Evolutionary conservation across 2,888 invertebrate genomes (phyloP), one percentile per base, ranked within the genome.

Genomic region (Caenorhabditis sulstoni): DNA sequence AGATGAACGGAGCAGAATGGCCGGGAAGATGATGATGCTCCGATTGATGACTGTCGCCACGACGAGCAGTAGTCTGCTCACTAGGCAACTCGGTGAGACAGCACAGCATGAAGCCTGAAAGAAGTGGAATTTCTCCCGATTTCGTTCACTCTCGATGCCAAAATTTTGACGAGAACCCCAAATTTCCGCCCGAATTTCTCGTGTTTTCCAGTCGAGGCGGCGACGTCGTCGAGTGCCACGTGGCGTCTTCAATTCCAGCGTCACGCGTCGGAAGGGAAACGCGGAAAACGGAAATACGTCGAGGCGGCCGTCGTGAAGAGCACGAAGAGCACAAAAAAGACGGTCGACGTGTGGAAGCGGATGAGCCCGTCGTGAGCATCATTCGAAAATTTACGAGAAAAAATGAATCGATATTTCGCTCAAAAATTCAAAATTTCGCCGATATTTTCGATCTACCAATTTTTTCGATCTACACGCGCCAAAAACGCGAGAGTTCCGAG

Each of bases 241-340:
- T 29, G 29, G 29, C 29, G 29, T 29, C 29, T 29, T 3, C 29
- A 29, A 29, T 29, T 3, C 7, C 7, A 7, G 29, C 29, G 29
- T 29, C 29, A 29, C 29, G 84, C 84, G 8, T 70, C 66, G 18
- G 78, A 81, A 50, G 75, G 81, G n/a, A 78, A 79, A 59, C 67
- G 85, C 44, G 78, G 71, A 5, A 82, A 67, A 55, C 49, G 77
- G 9, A 86, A 85, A 47, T 85, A 57, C 61, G 82, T 87, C 22
- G 86, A 84, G 35, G 76, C 84, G n/a, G 76, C 84, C 16, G 68
- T 85, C n/a, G 79, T 87, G 16, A 87, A 87, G 67, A 75, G 81
- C 12, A 84, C 81, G 35, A 87, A 85, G 52, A 80, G 84, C 23
- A 76, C 71, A 14, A 87, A 87, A 58, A 50, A 58, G 47, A 22